These are phyloP conservation scores for Phrynocephalus forsythii DNA, from an alignment of 2,797 vertebrate species.

Conservation along the genomic window DNA sequence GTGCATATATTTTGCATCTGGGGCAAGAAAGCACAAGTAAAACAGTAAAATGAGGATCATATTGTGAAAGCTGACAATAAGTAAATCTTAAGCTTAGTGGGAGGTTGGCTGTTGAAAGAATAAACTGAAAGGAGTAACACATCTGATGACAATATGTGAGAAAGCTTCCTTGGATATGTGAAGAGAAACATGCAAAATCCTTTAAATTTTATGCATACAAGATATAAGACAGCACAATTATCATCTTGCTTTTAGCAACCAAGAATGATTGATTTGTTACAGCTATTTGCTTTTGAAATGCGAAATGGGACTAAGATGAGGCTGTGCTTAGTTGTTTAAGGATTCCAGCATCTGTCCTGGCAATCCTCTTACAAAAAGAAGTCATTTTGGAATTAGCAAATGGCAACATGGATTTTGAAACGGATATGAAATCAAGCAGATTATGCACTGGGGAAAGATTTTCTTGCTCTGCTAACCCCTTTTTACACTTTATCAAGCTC, in stretches of 20 bases:
- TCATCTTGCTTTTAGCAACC: conserved; percentile 57
- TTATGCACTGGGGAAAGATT: conserved; percentile 31
- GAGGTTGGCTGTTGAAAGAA: not conserved
- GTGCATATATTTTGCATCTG: not conserved
- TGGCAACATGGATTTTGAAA: conserved; percentile 61
- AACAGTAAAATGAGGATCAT: not conserved
- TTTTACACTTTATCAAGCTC: conserved; percentile 59
- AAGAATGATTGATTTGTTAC: conserved; percentile 68
- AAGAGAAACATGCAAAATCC: conserved; percentile 26
- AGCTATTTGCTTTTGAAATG: conserved; percentile 64
- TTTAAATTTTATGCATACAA: conserved; percentile 54
- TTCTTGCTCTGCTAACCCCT: conserved; percentile 58
- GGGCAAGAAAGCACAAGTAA: not conserved
- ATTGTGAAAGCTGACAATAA: not conserved
- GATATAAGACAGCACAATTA: conserved; percentile 54
- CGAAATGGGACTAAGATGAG: conserved; percentile 53
- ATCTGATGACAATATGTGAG: conserved; percentile 41
- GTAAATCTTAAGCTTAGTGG: not conserved
- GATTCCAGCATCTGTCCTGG: conserved; percentile 72
- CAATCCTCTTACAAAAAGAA: conserved; percentile 69
- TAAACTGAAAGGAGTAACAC: conserved; percentile 34
- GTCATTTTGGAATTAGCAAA: conserved; percentile 62
- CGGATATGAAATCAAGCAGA: conserved; percentile 59
- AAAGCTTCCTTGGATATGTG: conserved; percentile 27
- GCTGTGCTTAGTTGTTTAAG: conserved; percentile 59